phyloP scores from a whole-genome alignment of 2,888 invertebrate genomes.

The Lithophane semibrunnea region DNA sequence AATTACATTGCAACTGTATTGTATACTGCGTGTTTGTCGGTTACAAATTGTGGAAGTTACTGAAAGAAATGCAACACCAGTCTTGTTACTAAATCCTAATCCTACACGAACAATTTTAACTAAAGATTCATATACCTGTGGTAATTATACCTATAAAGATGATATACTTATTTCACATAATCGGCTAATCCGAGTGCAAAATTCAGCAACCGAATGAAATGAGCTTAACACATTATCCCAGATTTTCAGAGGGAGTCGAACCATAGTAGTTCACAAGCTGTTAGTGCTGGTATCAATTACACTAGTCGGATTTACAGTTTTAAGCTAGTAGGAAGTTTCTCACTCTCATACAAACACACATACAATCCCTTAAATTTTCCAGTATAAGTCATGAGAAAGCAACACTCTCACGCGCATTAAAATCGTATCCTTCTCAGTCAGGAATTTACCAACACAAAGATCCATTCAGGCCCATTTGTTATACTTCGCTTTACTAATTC shows the following conservation, averaged over 20 bases:
- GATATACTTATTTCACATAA: neutral
- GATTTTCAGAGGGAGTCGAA: neutral
- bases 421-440: constrained; percentile 20
- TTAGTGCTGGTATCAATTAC: neutral
- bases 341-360: too few relatives aligned
- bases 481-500: constrained; percentile 59
- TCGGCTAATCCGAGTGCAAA: neutral
- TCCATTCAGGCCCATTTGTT: constrained; percentile 51
- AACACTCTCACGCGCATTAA: neutral
- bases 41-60: neutral
- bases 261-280: neutral
- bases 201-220: neutral
- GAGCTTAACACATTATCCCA: neutral
- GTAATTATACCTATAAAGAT: too few relatives aligned
- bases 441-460: constrained; percentile 31
- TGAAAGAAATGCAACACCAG: neutral
- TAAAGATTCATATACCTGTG: neutral
- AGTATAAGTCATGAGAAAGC: neutral
- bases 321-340: neutral
- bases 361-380: neutral
- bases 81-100: neutral
- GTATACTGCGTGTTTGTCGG: constrained; percentile 2
- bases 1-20: constrained; percentile 44
- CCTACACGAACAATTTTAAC: neutral
- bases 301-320: neutral